A percentile compares a stretch with the other conserved stretches of the same genome.
Evolutionary conservation across 1,140 invertebrate genomes (phyloP).

Genomic region (Elymnias hypermnestra): DNA sequence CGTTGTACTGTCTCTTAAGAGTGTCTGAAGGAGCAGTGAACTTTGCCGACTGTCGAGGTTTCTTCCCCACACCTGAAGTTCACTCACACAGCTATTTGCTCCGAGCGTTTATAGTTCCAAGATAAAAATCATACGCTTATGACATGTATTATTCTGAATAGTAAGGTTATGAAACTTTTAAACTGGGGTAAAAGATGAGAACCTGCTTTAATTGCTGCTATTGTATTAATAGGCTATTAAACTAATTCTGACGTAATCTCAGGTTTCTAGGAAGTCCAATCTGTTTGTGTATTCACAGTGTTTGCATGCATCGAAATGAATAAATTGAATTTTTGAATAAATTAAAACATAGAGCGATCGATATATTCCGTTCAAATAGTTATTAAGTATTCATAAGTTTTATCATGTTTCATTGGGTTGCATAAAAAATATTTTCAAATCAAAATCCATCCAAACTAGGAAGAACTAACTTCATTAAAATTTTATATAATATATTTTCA

Average conservation of each 20-base stretch:
- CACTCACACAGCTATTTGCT: conserved; percentile 52
- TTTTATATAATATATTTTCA: too few relatives aligned
- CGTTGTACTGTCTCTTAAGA: conserved; percentile 26
- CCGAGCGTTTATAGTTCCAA: conserved; percentile 48
- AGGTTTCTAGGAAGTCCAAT: conserved; percentile 4
- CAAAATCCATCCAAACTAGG: too few relatives aligned
- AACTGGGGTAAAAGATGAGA: conserved; percentile 26
- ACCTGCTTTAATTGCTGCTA: conserved; percentile 23
- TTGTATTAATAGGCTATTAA: conserved; percentile 14
- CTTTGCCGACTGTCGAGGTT: conserved; percentile 52
- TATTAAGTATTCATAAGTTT: too few relatives aligned
- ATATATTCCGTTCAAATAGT: too few relatives aligned
- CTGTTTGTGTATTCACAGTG: neutral
- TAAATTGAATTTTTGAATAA: too few relatives aligned
- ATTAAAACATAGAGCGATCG: too few relatives aligned
- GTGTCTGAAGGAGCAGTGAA: conserved; percentile 61
- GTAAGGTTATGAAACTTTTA: conserved; percentile 16
- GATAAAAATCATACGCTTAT: conserved; percentile 52
- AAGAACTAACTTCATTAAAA: too few relatives aligned
- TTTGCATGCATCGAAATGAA: too few relatives aligned
- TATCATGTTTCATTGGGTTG: too few relatives aligned
- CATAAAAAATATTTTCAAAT: too few relatives aligned
- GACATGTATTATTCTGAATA: conserved; percentile 20
- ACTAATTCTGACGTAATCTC: conserved; percentile 9
- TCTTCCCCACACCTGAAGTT: conserved; percentile 63